Percentiles rank a stretch among this genome's conserved stretches.
Evolutionary conservation across 2,113 vertebrate species (phyloP).

Genomic region (Podarcis muralis): DNA sequence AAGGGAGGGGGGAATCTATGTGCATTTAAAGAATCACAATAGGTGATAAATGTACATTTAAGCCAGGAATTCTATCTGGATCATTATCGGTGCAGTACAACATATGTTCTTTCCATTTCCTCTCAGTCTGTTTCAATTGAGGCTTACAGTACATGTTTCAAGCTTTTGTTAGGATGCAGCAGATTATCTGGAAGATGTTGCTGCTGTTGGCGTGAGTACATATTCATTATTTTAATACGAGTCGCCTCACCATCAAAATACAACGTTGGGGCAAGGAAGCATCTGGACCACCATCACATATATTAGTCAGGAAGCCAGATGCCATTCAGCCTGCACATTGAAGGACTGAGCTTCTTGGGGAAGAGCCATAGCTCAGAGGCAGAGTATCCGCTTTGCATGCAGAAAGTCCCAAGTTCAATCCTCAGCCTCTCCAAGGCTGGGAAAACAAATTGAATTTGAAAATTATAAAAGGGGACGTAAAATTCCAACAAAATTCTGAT

Average conservation of each 20-base stretch:
- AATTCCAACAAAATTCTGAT: no score
- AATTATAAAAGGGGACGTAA: no score
- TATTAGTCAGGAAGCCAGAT: not conserved
- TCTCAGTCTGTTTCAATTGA: not conserved
- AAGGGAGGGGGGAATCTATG: not conserved
- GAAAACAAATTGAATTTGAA: no score
- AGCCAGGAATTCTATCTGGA: not conserved
- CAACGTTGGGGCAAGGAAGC: not conserved
- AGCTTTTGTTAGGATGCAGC: conserved; percentile 3
- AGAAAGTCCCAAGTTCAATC: no score
- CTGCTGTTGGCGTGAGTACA: not conserved
- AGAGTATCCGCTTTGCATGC: no score
- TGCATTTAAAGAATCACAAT: not conserved
- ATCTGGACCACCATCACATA: not conserved
- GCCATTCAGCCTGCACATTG: not conserved
- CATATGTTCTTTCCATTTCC: conserved; percentile 4
- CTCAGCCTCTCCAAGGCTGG: no score
- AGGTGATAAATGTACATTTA: not conserved
- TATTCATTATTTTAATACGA: not conserved
- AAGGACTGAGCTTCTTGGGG: not conserved
- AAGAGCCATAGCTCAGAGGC: no score
- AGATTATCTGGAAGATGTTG: not conserved
- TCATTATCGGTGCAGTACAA: conserved; percentile 4
- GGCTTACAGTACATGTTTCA: not conserved
- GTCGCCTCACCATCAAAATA: not conserved